Base-by-base conservation (phyloP, 2,888 invertebrate genomes). In the Nemoura dubitans region DNA sequence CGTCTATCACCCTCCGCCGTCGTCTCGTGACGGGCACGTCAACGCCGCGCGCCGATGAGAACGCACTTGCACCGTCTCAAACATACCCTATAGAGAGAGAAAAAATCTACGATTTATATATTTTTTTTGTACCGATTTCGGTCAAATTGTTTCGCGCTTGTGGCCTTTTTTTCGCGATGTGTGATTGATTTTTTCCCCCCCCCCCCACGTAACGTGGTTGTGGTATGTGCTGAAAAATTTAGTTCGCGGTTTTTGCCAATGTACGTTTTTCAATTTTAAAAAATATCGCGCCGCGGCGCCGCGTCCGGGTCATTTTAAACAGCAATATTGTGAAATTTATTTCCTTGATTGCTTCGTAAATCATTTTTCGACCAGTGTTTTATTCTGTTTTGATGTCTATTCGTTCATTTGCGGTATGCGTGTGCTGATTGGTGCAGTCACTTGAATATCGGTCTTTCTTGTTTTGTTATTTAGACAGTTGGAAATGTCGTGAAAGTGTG, bases 1-100 rank as follows among this genome's bases (percentile, higher is more conserved):
- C 81, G 85, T 85, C 76, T 82, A 78, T 36, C 84, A 82, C 81
- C 83, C 82, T 42, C 83, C 82, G 59, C 43, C 43, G 85, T 25
- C 81, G 82, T 59, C 85, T 43, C 59, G 59, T 21, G 21, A 59
- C 59, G 59, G 1, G 59, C 59, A 7, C n/a, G n/a, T n/a, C n/a
- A n/a, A n/a, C n/a, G n/a, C n/a, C n/a, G n/a, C n/a, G n/a, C n/a
- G n/a, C n/a, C n/a, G n/a, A n/a, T n/a, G n/a, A n/a, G n/a, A n/a
- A n/a, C n/a, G n/a, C n/a, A n/a, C n/a, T n/a, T n/a, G n/a, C n/a
- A n/a, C n/a, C n/a, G n/a, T n/a, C n/a, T n/a, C n/a, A n/a, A n/a
- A n/a, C n/a, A n/a, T n/a, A n/a, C n/a, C n/a, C 36, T 36, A 6
- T 36, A 6, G 36, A 10, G 36, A 36, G 36, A 36, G 5, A 36